Conservation (phyloP, 2,888 invertebrate genomes). For the Cantharis nigra region DNA sequence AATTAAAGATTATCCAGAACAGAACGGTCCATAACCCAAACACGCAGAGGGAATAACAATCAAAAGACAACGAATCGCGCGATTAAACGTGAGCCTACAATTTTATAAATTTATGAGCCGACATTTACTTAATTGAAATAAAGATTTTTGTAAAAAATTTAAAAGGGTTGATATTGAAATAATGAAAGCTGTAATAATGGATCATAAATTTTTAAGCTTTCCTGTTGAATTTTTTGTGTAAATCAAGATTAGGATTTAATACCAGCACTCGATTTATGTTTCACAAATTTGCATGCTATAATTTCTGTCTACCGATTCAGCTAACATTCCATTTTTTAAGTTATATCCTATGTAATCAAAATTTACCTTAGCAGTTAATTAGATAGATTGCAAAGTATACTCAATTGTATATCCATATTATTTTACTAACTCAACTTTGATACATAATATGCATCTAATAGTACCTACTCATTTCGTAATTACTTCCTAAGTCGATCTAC, state of each 20-base stretch:
- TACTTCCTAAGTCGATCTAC: too few species aligned
- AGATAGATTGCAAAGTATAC: neutral
- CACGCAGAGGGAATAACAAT: slow-evolving; percentile 29
- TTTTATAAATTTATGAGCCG: slow-evolving; percentile 17
- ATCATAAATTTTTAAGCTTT: neutral
- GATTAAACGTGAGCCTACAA: slow-evolving; percentile 22
- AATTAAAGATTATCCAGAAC: slow-evolving; percentile 29
- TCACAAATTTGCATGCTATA: neutral
- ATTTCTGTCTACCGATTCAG: neutral
- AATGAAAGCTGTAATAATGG: neutral
- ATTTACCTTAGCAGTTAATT: neutral
- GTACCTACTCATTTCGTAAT: neutral
- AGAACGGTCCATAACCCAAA: slow-evolving; percentile 29
- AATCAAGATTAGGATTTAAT: neutral
- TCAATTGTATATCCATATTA: neutral
- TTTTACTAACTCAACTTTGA: neutral
- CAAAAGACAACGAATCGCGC: slow-evolving; percentile 20
- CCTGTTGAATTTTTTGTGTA: neutral
- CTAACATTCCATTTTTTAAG: neutral
- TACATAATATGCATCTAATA: neutral
- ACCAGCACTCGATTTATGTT: neutral
- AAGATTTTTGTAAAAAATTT: neutral
- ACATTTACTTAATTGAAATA: slow-evolving; percentile 9
- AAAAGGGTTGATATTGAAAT: neutral
- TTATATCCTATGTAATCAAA: neutral